Evolutionary conservation across 2,113 vertebrate genomes (phyloP).

Genomic region (Centropus unirufus): DNA sequence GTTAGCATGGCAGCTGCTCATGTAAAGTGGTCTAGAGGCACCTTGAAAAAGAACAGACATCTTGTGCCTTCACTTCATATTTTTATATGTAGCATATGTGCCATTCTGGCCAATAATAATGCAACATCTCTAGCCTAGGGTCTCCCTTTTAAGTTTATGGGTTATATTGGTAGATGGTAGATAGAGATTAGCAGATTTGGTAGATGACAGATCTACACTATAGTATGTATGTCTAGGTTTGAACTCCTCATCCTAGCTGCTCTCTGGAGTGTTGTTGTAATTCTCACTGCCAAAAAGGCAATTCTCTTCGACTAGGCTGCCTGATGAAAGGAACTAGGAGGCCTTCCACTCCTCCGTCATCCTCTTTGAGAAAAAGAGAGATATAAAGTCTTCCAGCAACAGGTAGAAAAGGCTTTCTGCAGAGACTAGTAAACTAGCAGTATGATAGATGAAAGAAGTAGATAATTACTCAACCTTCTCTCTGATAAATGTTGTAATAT

Average conservation of each 20-base stretch:
- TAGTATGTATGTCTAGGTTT: not conserved
- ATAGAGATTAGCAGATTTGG: not conserved
- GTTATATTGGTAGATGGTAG: not conserved
- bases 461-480: not conserved
- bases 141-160: not conserved
- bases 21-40: not conserved
- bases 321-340: not conserved
- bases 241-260: not conserved
- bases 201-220: not conserved
- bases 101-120: not conserved
- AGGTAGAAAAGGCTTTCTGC: not conserved
- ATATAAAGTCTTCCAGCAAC: not conserved
- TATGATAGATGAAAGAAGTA: not conserved
- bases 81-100: rapidly evolving
- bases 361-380: not conserved
- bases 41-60: not conserved
- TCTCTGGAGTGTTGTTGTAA: not conserved
- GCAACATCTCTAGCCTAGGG: not conserved
- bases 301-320: not conserved
- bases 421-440: not conserved
- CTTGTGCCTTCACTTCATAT: not conserved
- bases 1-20: not conserved
- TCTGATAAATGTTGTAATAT: not conserved
- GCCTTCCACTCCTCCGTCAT: not conserved
- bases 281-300: not conserved